Evolutionary conservation across 1,140 invertebrate species (phyloP), one percentile per base, ranked within the genome.

Genomic region (Macrobrachium rosenbergii): DNA sequence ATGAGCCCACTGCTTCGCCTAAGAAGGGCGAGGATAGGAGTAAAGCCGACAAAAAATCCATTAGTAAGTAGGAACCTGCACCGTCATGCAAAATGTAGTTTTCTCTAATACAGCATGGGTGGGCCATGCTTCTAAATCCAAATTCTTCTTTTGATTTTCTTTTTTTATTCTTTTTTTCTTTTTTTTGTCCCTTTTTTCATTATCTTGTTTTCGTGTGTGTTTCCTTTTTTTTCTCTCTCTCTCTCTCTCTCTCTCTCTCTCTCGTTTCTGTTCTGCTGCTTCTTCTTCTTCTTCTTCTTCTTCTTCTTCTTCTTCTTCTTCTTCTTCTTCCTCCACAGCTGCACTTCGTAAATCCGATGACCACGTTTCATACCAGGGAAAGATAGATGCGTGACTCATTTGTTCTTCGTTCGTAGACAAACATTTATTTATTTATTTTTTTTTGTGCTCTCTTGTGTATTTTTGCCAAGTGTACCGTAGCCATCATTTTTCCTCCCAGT

Each of bases 1-100:
- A 88, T 90, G 89, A 90, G 83, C 82, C 73, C 82, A 88, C 87
- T 88, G 83, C 87, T 83, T 90, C 89, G 60, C 89, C 89, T 83
- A 90, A 88, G 87, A 88, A 88, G 87, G 87, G 86, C 82, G 89
- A 90, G 81, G 87, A 88, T 82, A 90, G 87, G 87, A 90, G 83
- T 82, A 88, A 88, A 85, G 89, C 83, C 72, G 89, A 90, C 67
- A 90, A 88, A 88, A 90, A 88, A 87, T 63, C 78, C 58, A 88
- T 88, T 90, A 90, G 89, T 90, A 90, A 90, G 89, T 90, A 90
- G 83, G 79, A 86, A 64, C 81, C 63, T 80, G 1, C 28, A 37
- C 28, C 28, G 28, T 64, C 82, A 88, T 64, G 76, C 80, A 67
- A 58, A 84, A 84, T 62, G 43, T 84, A 84, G 82, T 86, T 52